phyloP scores from a whole-genome alignment of 2,797 vertebrate species.

The Dromococcyx pavoninus region DNA sequence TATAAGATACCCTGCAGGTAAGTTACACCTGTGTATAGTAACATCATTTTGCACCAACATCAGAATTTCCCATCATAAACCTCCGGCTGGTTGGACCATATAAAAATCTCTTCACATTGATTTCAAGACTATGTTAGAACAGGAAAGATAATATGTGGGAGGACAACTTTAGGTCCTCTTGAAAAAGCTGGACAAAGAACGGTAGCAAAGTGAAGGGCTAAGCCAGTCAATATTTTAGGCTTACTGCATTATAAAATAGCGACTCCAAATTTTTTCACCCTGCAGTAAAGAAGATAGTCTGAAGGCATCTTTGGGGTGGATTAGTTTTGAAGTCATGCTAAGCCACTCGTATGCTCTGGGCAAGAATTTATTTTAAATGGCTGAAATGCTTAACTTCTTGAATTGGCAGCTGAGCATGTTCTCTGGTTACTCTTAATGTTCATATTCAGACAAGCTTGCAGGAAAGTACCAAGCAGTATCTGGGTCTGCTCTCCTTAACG shows the following conservation, averaged over 20 bases:
- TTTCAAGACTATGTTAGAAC: background rate
- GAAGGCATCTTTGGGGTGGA: slow-evolving; percentile 1
- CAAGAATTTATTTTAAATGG: slow-evolving; percentile 16
- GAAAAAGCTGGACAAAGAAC: background rate
- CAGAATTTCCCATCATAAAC: background rate
- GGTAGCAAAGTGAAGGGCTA: background rate
- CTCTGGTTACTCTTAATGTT: background rate
- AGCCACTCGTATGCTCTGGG: background rate
- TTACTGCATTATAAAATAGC: background rate
- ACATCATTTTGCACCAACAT: background rate
- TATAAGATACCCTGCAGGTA: background rate
- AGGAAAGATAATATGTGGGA: background rate
- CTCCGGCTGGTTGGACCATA: background rate
- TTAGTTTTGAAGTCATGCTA: slow-evolving; percentile 37
- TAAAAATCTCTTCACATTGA: background rate
- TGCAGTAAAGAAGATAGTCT: background rate
- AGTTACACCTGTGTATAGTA: background rate
- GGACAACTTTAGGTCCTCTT: background rate
- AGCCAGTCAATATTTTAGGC: background rate
- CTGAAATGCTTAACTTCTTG: slow-evolving; percentile 27
- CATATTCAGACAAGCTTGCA: background rate
- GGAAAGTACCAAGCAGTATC: background rate
- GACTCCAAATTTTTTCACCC: background rate
- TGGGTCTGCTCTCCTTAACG: background rate
- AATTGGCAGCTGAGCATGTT: background rate